phyloP scores from a whole-genome alignment of 2,113 vertebrate species.

The Carassius carassius region DNA sequence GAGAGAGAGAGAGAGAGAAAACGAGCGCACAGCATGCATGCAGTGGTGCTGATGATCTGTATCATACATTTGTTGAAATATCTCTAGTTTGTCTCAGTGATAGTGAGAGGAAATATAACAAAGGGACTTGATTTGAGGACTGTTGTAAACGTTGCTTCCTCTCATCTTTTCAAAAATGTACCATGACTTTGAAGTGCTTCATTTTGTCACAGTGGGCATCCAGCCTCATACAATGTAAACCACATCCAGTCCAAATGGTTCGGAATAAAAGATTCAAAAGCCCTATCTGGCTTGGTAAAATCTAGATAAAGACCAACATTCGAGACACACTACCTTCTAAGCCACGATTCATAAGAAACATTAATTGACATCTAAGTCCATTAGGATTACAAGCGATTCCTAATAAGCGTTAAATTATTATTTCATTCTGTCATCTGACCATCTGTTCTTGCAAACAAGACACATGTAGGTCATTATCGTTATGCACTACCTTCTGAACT shows the following conservation, averaged over 20 bases:
- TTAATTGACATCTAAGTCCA: background rate
- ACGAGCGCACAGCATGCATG: conserved; percentile 41
- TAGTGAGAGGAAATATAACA: conserved; percentile 36
- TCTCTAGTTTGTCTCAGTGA: conserved; percentile 35
- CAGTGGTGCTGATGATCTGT: conserved; percentile 39
- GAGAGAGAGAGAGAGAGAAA: background rate
- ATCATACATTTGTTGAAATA: conserved; percentile 38
- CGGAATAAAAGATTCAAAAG: background rate
- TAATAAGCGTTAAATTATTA: background rate
- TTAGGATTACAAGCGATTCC: background rate
- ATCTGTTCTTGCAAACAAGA: conserved; percentile 27
- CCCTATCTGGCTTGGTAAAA: background rate
- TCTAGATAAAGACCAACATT: background rate
- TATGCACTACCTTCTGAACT: background rate
- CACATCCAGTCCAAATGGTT: background rate
- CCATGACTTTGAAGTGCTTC: background rate
- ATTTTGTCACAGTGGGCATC: conserved; percentile 22
- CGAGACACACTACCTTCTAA: background rate
- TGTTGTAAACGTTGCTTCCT: background rate
- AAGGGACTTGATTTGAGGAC: conserved; percentile 15
- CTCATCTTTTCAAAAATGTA: conserved; percentile 11
- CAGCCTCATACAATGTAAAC: conserved; percentile 26
- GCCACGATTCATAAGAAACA: background rate
- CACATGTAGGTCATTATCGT: background rate
- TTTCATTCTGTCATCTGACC: background rate